Evolutionary conservation across 2,797 vertebrate species (phyloP).

Genomic region (Pipistrellus pipistrellus): DNA sequence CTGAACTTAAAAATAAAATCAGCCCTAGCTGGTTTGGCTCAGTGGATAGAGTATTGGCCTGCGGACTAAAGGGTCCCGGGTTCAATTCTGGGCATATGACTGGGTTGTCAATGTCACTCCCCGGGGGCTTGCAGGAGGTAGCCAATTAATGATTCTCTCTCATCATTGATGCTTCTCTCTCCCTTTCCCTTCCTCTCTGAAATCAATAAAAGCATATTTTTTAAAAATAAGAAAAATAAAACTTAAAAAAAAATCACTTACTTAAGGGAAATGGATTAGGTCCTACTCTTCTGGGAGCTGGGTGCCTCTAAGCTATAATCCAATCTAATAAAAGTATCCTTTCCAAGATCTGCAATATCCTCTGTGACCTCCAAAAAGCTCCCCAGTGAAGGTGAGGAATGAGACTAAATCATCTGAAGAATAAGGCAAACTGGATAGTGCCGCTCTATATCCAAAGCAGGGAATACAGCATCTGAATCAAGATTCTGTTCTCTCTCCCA

Average conservation of each 20-base stretch:
- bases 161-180: no score
- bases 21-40: no score
- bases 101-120: no score
- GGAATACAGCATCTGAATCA: slow-evolving; percentile 60
- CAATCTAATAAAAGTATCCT: slow-evolving; percentile 72
- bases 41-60: no score
- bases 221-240: slow-evolving; percentile 11
- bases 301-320: slow-evolving; percentile 55
- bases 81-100: no score
- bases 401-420: slow-evolving; percentile 68
- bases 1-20: slow-evolving; percentile 1
- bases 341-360: slow-evolving; percentile 71
- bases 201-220: no score
- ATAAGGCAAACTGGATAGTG: slow-evolving; percentile 48
- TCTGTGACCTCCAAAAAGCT: slow-evolving; percentile 69
- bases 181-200: no score
- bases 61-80: no score
- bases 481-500: slow-evolving; percentile 71
- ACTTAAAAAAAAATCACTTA: slow-evolving; percentile 68
- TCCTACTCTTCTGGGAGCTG: slow-evolving; percentile 79
- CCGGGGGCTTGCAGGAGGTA: no score
- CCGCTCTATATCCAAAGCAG: slow-evolving; percentile 27
- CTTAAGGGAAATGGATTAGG: slow-evolving; percentile 70
- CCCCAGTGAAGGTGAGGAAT: slow-evolving; percentile 52
- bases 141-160: no score